phyloP scores from a whole-genome alignment of 2,888 invertebrate genomes.

The Agelastica alni region DNA sequence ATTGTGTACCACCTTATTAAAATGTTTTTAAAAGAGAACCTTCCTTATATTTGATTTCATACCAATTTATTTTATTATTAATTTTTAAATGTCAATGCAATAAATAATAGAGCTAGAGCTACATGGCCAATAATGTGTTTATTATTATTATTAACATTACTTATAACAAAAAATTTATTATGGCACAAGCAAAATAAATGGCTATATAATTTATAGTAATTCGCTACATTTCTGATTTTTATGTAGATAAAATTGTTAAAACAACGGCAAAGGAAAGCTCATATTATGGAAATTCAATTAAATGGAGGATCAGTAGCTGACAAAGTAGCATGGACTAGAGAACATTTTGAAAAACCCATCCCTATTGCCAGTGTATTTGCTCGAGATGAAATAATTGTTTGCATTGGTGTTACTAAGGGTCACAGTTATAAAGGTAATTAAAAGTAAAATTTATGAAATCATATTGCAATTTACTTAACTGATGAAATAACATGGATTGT shows the following conservation, averaged over 20 bases:
- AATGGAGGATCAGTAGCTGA: conserved; percentile 96
- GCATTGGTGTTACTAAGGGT: conserved; percentile 99
- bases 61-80: too few relatives aligned
- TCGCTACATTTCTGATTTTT: conserved; percentile 4
- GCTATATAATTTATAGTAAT: too few relatives aligned
- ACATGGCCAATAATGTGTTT: too few relatives aligned
- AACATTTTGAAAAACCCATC: conserved; percentile 94
- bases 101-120: too few relatives aligned
- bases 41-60: too few relatives aligned
- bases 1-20: too few relatives aligned
- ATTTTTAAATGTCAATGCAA: too few relatives aligned
- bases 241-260: conserved; percentile 92
- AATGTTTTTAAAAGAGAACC: too few relatives aligned
- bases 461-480: conserved; percentile 37
- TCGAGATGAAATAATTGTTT: conserved; percentile 98
- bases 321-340: conserved; percentile 96
- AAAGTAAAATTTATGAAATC: too few relatives aligned
- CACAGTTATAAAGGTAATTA: conserved; percentile 98
- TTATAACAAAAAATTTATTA: too few relatives aligned
- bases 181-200: too few relatives aligned
- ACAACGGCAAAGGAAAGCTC: conserved; percentile 99
- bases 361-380: conserved; percentile 89
- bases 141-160: too few relatives aligned
- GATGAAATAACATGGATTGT: conserved; percentile 60
- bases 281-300: conserved; percentile 99